phyloP scores from a whole-genome alignment of 2,113 vertebrate species.

The Eudyptes chrysolophus region DNA sequence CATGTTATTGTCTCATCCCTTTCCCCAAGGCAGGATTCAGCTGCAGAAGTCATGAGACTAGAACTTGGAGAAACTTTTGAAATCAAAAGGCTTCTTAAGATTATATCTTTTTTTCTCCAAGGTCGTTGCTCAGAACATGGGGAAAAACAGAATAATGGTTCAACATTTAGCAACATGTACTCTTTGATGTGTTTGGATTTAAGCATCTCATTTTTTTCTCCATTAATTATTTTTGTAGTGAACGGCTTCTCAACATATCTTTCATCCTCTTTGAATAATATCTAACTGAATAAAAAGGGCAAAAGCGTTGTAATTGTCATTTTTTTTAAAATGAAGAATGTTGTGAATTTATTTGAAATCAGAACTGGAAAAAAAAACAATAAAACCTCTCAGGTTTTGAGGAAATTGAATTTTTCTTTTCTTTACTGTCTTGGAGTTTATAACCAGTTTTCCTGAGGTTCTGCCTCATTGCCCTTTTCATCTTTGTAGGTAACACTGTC shows the following conservation, averaged over 20 bases:
- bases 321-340: not conserved
- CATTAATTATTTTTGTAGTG: not conserved
- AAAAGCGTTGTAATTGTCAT: not conserved
- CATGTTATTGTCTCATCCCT: conserved; percentile 33
- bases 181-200: not conserved
- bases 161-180: not conserved
- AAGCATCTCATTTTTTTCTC: not conserved
- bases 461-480: not conserved
- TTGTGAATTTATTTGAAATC: not conserved
- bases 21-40: conserved; percentile 23
- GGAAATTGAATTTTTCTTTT: not conserved
- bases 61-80: conserved; percentile 3
- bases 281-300: not conserved
- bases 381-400: not conserved
- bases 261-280: not conserved
- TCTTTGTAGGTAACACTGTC: not conserved
- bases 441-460: not conserved
- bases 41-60: conserved; percentile 29
- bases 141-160: not conserved
- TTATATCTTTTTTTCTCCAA: not conserved
- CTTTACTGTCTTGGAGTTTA: not conserved
- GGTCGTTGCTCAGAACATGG: not conserved
- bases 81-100: not conserved
- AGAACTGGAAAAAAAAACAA: not conserved
- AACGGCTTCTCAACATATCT: not conserved